Base-by-base conservation (phyloP, 2,113 vertebrate species). In the Labeo rohita region DNA sequence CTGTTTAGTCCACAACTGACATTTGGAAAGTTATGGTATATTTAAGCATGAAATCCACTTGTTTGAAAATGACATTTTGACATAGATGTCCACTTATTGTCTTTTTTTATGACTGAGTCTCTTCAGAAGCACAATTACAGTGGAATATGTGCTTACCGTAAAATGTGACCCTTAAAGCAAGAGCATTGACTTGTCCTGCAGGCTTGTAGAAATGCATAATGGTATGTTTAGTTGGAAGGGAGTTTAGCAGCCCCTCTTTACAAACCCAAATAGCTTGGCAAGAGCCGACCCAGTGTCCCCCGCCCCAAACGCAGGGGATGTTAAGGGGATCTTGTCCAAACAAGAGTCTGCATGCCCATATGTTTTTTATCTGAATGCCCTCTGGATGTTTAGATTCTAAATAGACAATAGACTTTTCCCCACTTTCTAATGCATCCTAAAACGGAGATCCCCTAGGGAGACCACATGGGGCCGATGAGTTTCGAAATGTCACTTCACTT, bases 311-410 rank as follows among this genome's bases (percentile, higher is more conserved):
- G 28, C 86, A 52, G 63, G 83, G 84, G 84, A 86, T 80, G 70
- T 86, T 76, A 89, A 85, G 82, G n/a, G 49, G 49, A 77, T 54
- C 82, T 83, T 89, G 79, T 89, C 87, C 89, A 90, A 91, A 91
- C 89, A 90, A 84, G 86, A 89, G 77, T 88, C 80, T 89, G 86
- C 87, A 87, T 87, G 86, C 84, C 86, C 87, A 88, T 87, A 87
- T 89, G 89, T 89, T 91, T 91, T 87, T 86, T 89, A 80, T 91
- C 89, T 85, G 87, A 86, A 88, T 90, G 87, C 79, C 87, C 75
- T 90, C 66, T 87, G 83, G 86, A 87, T 90, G 86, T 87, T 90
- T 88, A 65, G 68, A 89, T 84, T 84, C 66, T 85, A 88, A 87
- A 88, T 50, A 89, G 72, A 87, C 84, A 89, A 88, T 84, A 65